Evolutionary conservation across 2,888 invertebrate species (phyloP).

Genomic region (Cryptophagus acutangulus): DNA sequence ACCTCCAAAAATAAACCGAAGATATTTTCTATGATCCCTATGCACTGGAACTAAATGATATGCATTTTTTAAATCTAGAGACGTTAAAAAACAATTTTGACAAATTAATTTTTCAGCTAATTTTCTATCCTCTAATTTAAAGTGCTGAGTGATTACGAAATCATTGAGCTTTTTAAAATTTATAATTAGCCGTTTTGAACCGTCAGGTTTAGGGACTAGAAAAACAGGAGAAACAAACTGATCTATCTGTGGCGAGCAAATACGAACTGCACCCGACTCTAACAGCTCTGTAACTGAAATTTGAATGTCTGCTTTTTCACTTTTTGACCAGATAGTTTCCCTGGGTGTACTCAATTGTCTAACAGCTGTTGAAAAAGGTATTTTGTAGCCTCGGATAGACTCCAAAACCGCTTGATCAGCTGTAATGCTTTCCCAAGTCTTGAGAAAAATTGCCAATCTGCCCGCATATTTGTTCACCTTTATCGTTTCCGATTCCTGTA

Average conservation of each 20-base stretch:
- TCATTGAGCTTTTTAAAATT: slow-evolving; percentile 26
- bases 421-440: too few relatives aligned
- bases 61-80: slow-evolving; percentile 14
- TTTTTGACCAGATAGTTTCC: too few relatives aligned
- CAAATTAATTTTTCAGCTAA: slow-evolving; percentile 21
- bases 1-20: slow-evolving; percentile 21
- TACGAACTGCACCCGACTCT: too few relatives aligned
- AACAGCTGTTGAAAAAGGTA: too few relatives aligned
- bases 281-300: too few relatives aligned
- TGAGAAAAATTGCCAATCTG: too few relatives aligned
- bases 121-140: slow-evolving; percentile 27
- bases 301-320: too few relatives aligned
- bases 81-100: slow-evolving; percentile 9
- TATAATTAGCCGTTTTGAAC: slow-evolving; percentile 17
- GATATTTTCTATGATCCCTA: slow-evolving; percentile 16
- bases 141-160: slow-evolving; percentile 22
- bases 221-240: slow-evolving; percentile 11
- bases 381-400: too few relatives aligned
- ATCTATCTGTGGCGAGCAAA: neutral
- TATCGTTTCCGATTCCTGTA: too few relatives aligned
- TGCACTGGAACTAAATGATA: slow-evolving; percentile 23
- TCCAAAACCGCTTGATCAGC: too few relatives aligned
- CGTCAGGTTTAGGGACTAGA: slow-evolving; percentile 17
- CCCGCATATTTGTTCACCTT: too few relatives aligned
- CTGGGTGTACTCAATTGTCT: too few relatives aligned